Base-by-base conservation (phyloP, 2,888 invertebrate genomes). In the Fragum fragum region DNA sequence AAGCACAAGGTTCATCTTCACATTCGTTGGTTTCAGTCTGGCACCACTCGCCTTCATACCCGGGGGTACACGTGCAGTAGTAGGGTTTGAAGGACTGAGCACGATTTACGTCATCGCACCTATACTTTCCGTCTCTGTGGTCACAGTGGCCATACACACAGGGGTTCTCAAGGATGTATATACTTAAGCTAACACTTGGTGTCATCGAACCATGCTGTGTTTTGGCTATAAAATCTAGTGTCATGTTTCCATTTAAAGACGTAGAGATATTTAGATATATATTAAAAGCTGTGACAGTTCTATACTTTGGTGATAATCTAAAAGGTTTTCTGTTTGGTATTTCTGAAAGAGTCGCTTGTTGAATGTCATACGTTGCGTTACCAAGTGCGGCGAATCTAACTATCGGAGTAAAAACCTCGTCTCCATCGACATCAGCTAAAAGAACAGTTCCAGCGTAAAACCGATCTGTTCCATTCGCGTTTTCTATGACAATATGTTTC, bases 1-100 rank as follows among this genome's bases (percentile, higher is more conserved):
- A 36, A 7, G 85, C 73, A 74, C 88, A 88, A 11, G 87, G 86
- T 0, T 70, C 72, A 3, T 68, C 29, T 2, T 72, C 28, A 72
- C 87, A 87, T 73, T 88, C 88, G 57, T 88, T 76, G 9, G 80
- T 86, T 18, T 88, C 86, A 3, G 57, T 84, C 55, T 88, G 73
- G 55, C 88, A 88, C 85, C 85, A 87, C 21, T 79, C 52, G 1
- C 79, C 88, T 16, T 77, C 63, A 53, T 88, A 89, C 0, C 89
- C 89, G 6, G 74, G 53, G n/a, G 69, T n/a, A 79, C 89, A 89
- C 0, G 74, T 36, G 66, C 89, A 89, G 0, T 18, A 28, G 59
- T 76, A 88, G 0, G 59, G 32, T n/a, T 77, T 73, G 61, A 87
- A 89, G 11, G 81, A 85, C 6, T 11, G 21, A 0, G 88, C 73